Base-by-base conservation (phyloP, 2,113 vertebrate species). In the Recurvirostra avosetta region DNA sequence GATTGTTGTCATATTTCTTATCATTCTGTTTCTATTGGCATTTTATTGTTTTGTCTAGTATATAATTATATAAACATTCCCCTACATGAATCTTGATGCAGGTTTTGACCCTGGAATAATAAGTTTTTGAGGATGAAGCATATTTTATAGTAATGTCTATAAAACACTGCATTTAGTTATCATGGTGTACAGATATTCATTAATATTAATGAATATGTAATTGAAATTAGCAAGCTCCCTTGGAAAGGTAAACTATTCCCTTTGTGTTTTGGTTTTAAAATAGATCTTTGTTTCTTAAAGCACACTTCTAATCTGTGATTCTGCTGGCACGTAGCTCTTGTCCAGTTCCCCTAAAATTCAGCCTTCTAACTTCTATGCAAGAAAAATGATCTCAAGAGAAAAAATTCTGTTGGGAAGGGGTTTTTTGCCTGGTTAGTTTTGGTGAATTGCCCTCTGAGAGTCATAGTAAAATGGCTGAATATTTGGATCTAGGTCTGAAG, bases 161-260 rank as follows among this genome's bases (percentile, higher is more conserved):
- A 49, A 81, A 86, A 72, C 6, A 1, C 76, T 82, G 49, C 71
- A 49, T 68, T 91, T 91, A 65, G 49, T 87, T 87, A 45, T 43
- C 29, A 58, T 20, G 20, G 9, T 56, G 34, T 73, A 70, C 15
- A 58, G 58, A 25, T 85, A 80, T 90, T 88, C 94, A 88, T 88
- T 94, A 92, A 92, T 97, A 94, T 94, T 96, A 84, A 96, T 87
- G 73, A 88, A 58, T 9, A 2, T 30, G 12, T 91, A 95, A 95
- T 87, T 94, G 58, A 92, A 94, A 96, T 96, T 92, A 87, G 9
- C 19, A 78, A 21, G 13, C 16, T 91, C 29, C 27, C 36, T 77
- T 65, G 15, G 34, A 92, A 96, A 82, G 36, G 36, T 85, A 81
- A 85, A 92, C 18, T 53, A 41, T 78, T 82, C 19, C 21, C 19